Evolutionary conservation across 1,140 invertebrate genomes (phyloP).

Genomic region (Nomia melanderi): DNA sequence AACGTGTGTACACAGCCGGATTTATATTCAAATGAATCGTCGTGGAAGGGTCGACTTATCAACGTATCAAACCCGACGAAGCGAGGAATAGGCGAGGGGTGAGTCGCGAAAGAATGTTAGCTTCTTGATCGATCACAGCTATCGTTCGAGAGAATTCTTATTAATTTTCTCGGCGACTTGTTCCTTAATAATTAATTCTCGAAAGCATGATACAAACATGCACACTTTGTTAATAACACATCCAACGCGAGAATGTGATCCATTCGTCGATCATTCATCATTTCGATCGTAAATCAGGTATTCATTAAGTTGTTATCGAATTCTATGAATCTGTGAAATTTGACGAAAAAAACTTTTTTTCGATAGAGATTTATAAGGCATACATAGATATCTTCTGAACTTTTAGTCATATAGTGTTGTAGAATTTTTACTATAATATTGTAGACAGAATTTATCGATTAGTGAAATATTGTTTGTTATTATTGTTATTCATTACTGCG

Average conservation of each 20-base stretch:
- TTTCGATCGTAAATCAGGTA: background rate
- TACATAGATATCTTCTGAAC: no score
- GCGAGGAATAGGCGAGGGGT: conserved; percentile 55
- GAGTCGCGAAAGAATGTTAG: conserved; percentile 50
- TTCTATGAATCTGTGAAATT: background rate
- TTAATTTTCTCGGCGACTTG: conserved; percentile 24
- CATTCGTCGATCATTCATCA: background rate
- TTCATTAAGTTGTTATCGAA: background rate
- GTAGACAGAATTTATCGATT: background rate
- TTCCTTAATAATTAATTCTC: conserved; percentile 14
- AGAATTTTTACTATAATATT: background rate
- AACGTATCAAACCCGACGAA: conserved; percentile 41
- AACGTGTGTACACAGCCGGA: conserved; percentile 53
- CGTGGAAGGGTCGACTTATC: conserved; percentile 59
- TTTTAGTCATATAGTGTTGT: background rate
- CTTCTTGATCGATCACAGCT: conserved; percentile 38
- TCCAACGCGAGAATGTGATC: background rate
- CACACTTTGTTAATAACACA: background rate
- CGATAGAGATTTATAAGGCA: no score
- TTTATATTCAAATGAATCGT: conserved; percentile 68
- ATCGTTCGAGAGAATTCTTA: conserved; percentile 31
- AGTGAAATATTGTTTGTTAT: background rate
- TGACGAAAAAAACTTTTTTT: no score
- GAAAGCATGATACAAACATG: background rate
- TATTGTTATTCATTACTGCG: no score